phyloP scores from a whole-genome alignment of 2,888 invertebrate species.

The Drosophila greeni region DNA sequence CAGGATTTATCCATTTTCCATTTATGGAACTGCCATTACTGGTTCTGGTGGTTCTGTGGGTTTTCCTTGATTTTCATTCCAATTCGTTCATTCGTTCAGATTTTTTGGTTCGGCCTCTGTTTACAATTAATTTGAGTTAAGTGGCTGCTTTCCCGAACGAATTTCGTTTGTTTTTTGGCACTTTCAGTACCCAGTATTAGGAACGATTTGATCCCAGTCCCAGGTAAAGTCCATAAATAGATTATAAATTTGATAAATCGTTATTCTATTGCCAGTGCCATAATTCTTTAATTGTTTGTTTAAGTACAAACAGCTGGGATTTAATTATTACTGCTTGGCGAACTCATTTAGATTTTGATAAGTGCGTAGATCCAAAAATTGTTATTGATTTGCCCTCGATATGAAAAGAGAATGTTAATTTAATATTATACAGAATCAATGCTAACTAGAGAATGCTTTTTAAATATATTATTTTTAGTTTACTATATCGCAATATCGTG shows the following conservation, averaged over 20 bases:
- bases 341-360: background rate
- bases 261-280: conserved; percentile 36
- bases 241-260: conserved; percentile 36
- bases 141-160: conserved; percentile 32
- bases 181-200: conserved; percentile 3
- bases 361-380: background rate
- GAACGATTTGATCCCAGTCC: background rate
- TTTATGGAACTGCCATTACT: conserved; percentile 29
- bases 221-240: conserved; percentile 41
- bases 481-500: too few species aligned
- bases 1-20: conserved; percentile 54
- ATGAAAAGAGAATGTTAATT: background rate
- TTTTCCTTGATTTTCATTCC: conserved; percentile 29
- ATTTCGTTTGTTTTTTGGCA: conserved; percentile 37
- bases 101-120: conserved; percentile 53
- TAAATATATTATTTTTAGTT: background rate
- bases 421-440: background rate
- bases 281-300: conserved; percentile 32
- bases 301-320: conserved; percentile 15
- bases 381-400: conserved; percentile 3
- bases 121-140: conserved; percentile 66
- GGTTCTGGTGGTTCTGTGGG: conserved; percentile 1
- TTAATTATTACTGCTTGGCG: background rate
- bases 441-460: background rate
- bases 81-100: conserved; percentile 8